Conservation (phyloP, 2,113 vertebrate genomes). For the Marcusenius ussheri region DNA sequence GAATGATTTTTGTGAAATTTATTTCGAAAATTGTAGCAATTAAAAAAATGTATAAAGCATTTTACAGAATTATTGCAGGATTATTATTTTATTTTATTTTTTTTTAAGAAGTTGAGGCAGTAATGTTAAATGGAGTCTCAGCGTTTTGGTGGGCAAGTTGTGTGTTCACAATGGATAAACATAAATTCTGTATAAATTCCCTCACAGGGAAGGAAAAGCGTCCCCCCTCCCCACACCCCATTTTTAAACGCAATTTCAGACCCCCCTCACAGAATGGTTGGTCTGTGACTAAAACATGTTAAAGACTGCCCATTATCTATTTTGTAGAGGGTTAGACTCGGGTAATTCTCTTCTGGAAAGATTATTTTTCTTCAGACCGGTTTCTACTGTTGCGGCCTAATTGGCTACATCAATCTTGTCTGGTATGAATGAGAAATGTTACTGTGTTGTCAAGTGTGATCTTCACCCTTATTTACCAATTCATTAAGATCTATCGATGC, state of each 20-base stretch:
- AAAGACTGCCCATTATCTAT: constrained; percentile 88
- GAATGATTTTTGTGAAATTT: constrained; percentile 32
- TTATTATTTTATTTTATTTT: constrained; percentile 9
- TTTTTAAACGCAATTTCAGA: constrained; percentile 26
- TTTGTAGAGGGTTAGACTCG: constrained; percentile 87
- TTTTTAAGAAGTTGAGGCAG: constrained; percentile 40
- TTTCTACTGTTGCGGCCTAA: constrained; percentile 96
- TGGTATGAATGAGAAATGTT: constrained; percentile 99
- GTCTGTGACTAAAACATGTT: constrained; percentile 75
- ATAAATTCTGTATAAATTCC: constrained; percentile 19
- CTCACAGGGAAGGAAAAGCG: constrained; percentile 26
- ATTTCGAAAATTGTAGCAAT: neutral
- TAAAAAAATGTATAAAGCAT: constrained; percentile 27
- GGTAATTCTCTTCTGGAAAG: constrained; percentile 95
- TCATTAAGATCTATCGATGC: constrained; percentile 99
- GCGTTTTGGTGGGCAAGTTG: constrained; percentile 20
- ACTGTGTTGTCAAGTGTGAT: constrained; percentile 99
- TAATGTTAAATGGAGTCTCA: constrained; percentile 29
- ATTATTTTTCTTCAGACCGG: constrained; percentile 95
- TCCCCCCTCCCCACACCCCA: neutral
- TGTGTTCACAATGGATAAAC: constrained; percentile 2
- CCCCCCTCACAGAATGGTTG: constrained; percentile 61
- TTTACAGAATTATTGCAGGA: constrained; percentile 48
- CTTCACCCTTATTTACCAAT: constrained; percentile 99
- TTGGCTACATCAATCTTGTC: constrained; percentile 99